These are phyloP conservation scores for Corbicula japonica DNA, from an alignment of 2,888 invertebrate species.

Conservation along the genomic window DNA sequence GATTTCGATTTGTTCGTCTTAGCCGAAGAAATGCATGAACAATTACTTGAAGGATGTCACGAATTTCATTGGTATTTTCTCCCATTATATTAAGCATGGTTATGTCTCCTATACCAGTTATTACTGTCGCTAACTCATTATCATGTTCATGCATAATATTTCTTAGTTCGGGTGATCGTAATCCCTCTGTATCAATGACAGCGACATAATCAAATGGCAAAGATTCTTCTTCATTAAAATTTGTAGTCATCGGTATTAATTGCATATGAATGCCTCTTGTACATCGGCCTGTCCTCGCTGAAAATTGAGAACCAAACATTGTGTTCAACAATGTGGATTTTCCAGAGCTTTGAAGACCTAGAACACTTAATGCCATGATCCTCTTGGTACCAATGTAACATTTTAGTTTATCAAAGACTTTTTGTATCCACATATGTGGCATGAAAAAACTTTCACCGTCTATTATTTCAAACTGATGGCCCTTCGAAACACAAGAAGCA, in stretches of 20 bases:
- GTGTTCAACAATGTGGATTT: slow-evolving; percentile 61
- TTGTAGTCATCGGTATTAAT: slow-evolving; percentile 9
- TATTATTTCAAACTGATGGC: slow-evolving; percentile 46
- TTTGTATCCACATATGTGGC: slow-evolving; percentile 32
- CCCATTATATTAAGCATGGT: slow-evolving; percentile 47
- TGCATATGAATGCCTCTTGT: slow-evolving; percentile 55
- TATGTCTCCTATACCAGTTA: slow-evolving; percentile 41
- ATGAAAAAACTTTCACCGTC: slow-evolving; percentile 42
- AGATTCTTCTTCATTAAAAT: neutral
- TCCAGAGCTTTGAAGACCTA: slow-evolving; percentile 64
- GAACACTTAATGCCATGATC: slow-evolving; percentile 24
- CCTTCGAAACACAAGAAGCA: slow-evolving; percentile 20
- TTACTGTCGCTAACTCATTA: slow-evolving; percentile 46
- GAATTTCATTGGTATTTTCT: slow-evolving; percentile 41
- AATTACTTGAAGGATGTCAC: slow-evolving; percentile 39
- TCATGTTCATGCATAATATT: slow-evolving; percentile 24
- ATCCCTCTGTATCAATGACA: slow-evolving; percentile 52
- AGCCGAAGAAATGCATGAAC: slow-evolving; percentile 52
- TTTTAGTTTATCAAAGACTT: slow-evolving; percentile 13
- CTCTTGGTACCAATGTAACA: neutral
- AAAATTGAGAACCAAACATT: slow-evolving; percentile 58
- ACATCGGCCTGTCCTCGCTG: slow-evolving; percentile 58
- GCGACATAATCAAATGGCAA: slow-evolving; percentile 13
- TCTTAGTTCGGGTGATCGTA: slow-evolving; percentile 37
- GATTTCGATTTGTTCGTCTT: slow-evolving; percentile 26